A percentile compares a stretch with the other conserved stretches of the same genome.
These are phyloP conservation scores for Echinarachnius parma DNA, from an alignment of 53 echinoderm and acorn worm species.

Conservation along the genomic window DNA sequence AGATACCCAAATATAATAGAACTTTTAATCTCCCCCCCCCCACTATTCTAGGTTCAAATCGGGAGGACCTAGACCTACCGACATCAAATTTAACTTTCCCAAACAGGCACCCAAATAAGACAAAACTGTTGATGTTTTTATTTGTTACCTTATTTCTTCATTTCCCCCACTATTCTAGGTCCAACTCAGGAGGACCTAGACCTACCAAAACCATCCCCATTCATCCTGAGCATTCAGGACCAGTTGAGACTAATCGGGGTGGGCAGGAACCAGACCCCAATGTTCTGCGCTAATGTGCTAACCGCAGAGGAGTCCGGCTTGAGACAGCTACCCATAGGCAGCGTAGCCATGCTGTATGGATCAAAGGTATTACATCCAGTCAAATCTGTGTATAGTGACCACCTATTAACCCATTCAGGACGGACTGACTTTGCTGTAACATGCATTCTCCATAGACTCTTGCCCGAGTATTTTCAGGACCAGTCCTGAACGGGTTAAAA, in stretches of 20 bases:
- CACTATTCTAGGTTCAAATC: not conserved
- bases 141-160: too few species aligned
- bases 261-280: constrained; percentile 56
- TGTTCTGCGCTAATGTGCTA: constrained; percentile 76
- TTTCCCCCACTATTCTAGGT: not conserved
- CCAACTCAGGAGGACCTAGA: not conserved
- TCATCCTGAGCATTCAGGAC: constrained; percentile 51
- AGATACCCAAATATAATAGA: too few species aligned
- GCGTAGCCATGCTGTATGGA: constrained; percentile 85
- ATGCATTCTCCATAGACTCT: too few species aligned
- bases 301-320: constrained; percentile 32
- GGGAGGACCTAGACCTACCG: too few species aligned
- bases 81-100: too few species aligned
- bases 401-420: too few species aligned
- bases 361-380: constrained; percentile 87
- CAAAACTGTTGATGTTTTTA: too few species aligned
- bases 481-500: too few species aligned
- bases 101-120: too few species aligned
- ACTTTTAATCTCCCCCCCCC: not conserved
- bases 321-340: constrained; percentile 62
- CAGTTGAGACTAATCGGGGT: constrained; percentile 75
- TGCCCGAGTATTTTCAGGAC: too few species aligned
- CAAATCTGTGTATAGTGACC: too few species aligned
- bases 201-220: constrained; percentile 31
- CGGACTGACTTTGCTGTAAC: too few species aligned